Conservation (phyloP, 2,113 vertebrate genomes). For the Embiotoca jacksoni region DNA sequence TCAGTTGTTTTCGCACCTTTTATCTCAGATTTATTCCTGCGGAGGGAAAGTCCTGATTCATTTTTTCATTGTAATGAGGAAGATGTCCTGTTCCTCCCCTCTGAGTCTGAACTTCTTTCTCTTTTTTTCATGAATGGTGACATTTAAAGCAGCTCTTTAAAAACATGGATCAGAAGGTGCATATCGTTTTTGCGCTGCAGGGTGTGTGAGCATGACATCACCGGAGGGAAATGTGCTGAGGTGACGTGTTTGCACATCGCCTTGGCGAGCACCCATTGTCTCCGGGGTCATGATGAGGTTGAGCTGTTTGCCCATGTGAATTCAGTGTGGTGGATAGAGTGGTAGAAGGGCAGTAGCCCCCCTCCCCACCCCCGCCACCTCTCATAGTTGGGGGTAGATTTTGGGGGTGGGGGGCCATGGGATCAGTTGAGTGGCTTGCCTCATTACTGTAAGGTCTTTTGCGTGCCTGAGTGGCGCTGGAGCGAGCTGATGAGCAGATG, state of each 20-base stretch:
- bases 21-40: too few relatives aligned
- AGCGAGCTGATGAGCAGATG: conserved; percentile 84
- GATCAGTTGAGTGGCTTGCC: conserved; percentile 72
- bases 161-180: background rate
- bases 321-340: conserved; percentile 51
- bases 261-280: conserved; percentile 55
- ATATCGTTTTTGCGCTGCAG: background rate
- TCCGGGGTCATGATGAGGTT: conserved; percentile 56
- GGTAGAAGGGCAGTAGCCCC: conserved; percentile 22
- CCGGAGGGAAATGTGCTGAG: conserved; percentile 19
- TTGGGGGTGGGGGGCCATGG: conserved; percentile 30
- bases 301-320: conserved; percentile 56
- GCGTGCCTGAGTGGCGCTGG: conserved; percentile 76
- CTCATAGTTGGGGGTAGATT: conserved; percentile 7
- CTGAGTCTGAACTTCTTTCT: background rate
- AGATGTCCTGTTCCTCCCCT: too few relatives aligned
- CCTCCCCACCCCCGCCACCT: background rate
- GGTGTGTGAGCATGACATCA: conserved; percentile 43
- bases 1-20: too few relatives aligned
- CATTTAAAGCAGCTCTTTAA: background rate
- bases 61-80: too few relatives aligned
- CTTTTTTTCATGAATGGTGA: background rate
- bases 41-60: too few relatives aligned
- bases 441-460: conserved; percentile 76
- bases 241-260: conserved; percentile 64